phyloP scores from a whole-genome alignment of 2,888 invertebrate species.

The Malacosoma neustria region DNA sequence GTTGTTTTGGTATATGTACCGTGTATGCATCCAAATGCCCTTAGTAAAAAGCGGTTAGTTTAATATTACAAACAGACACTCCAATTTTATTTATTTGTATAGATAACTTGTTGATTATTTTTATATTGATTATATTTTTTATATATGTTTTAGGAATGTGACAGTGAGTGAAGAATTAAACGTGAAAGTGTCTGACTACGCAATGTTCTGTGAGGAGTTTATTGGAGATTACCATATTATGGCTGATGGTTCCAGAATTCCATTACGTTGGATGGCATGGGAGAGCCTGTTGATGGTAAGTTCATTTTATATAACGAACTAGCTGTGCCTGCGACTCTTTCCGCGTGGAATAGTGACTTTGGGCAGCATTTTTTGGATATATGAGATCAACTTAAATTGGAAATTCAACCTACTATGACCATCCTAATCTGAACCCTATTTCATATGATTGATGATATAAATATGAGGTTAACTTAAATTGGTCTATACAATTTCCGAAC shows the following conservation, averaged over 20 bases:
- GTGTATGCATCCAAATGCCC: too few species aligned
- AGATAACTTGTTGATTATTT: neutral
- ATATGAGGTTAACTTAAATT: too few species aligned
- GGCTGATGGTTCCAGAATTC: slow-evolving; percentile 86
- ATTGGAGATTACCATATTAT: slow-evolving; percentile 89
- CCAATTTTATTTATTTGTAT: neutral
- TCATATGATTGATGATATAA: too few species aligned
- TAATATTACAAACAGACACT: neutral
- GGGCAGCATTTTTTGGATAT: too few species aligned
- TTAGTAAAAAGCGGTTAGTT: too few species aligned
- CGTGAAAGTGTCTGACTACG: slow-evolving; percentile 89
- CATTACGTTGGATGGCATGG: slow-evolving; percentile 96
- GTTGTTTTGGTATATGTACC: too few species aligned
- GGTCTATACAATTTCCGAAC: too few species aligned
- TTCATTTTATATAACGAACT: slow-evolving; percentile 7
- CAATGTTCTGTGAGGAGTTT: slow-evolving; percentile 87
- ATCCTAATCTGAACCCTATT: too few species aligned
- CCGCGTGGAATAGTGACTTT: too few species aligned
- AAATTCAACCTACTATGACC: too few species aligned
- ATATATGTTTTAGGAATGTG: slow-evolving; percentile 80
- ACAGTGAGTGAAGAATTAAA: slow-evolving; percentile 87
- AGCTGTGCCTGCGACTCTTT: too few species aligned
- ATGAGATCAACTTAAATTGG: too few species aligned
- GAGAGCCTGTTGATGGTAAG: slow-evolving; percentile 87
- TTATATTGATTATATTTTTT: neutral